Percentiles rank a stretch among this genome's conserved stretches.
Evolutionary conservation across 37 sponge, comb jelly and placozoan species (phyloP).

Genomic region (Chondrosia reniformis): DNA sequence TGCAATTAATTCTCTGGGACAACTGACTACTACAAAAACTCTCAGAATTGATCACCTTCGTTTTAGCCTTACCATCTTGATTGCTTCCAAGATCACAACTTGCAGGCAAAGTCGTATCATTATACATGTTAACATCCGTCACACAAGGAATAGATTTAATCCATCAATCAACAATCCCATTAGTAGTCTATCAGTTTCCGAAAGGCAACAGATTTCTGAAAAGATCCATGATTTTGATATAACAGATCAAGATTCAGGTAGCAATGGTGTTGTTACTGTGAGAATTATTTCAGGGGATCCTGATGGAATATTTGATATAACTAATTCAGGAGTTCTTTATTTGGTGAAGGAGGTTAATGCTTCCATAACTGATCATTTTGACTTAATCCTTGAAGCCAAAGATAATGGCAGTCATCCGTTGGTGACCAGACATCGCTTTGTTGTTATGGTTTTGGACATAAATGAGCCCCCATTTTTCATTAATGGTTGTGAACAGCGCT

Average conservation of each 20-base stretch:
- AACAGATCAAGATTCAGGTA: background rate
- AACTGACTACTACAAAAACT: background rate
- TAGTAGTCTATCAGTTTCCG: background rate
- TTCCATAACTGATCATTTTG: background rate
- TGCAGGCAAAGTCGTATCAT: background rate
- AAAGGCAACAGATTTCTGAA: background rate
- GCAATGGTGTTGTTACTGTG: background rate
- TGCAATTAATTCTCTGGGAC: background rate
- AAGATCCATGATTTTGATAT: background rate
- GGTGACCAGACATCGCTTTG: background rate
- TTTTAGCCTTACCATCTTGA: background rate
- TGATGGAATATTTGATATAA: background rate
- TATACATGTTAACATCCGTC: background rate
- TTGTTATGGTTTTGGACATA: background rate
- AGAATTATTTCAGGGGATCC: background rate
- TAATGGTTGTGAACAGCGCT: background rate
- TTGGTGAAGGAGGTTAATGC: slow-evolving; percentile 1
- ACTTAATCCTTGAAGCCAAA: background rate
- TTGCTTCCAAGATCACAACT: background rate
- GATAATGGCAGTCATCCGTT: background rate
- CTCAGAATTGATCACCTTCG: background rate
- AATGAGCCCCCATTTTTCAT: slow-evolving; percentile 3
- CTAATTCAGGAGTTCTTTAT: background rate
- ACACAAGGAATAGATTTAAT: background rate
- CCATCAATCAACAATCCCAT: background rate